Percentiles rank a stretch among this genome's conserved stretches.
Conservation (phyloP, 2,113 vertebrate species). For the Ascaphus truei region DNA sequence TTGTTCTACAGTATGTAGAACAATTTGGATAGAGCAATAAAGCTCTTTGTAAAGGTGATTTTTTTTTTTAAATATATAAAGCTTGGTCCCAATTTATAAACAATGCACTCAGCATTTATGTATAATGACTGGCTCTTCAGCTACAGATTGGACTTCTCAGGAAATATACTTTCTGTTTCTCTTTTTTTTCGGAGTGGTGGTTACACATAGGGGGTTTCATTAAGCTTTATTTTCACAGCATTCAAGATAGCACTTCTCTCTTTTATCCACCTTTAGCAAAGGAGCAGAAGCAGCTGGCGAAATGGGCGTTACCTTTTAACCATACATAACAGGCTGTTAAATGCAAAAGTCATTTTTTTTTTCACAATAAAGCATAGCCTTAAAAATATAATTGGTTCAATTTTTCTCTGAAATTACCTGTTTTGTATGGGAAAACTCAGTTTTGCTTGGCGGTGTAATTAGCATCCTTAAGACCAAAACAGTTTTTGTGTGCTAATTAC, state of each 20-base stretch:
- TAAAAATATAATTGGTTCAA: not conserved
- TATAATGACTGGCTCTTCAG: not conserved
- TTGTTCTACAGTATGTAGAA: slow-evolving; percentile 28
- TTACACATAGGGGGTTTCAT: not conserved
- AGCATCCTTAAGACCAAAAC: not conserved
- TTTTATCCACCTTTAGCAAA: not conserved
- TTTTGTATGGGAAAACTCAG: not conserved
- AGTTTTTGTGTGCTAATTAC: not conserved
- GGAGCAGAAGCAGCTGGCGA: not conserved
- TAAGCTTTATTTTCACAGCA: slow-evolving; percentile 2
- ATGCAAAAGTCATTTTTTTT: not conserved
- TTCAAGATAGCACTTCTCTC: not conserved
- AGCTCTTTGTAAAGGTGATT: slow-evolving; percentile 33
- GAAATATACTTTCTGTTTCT: not conserved
- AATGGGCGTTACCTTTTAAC: not conserved
- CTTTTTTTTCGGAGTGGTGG: not conserved
- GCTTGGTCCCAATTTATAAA: slow-evolving; percentile 15
- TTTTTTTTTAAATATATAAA: slow-evolving; percentile 30
- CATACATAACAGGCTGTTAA: not conserved
- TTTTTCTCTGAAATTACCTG: not conserved
- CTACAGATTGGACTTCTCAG: not conserved
- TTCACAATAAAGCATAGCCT: not conserved
- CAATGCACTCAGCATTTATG: slow-evolving; percentile 24
- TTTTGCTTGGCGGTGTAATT: not conserved
- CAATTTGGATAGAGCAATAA: slow-evolving; percentile 22